Percentiles rank a stretch among this genome's conserved stretches.
These are phyloP conservation scores for Uropetala carovei DNA, from an alignment of 2,888 invertebrate species.

Conservation along the genomic window DNA sequence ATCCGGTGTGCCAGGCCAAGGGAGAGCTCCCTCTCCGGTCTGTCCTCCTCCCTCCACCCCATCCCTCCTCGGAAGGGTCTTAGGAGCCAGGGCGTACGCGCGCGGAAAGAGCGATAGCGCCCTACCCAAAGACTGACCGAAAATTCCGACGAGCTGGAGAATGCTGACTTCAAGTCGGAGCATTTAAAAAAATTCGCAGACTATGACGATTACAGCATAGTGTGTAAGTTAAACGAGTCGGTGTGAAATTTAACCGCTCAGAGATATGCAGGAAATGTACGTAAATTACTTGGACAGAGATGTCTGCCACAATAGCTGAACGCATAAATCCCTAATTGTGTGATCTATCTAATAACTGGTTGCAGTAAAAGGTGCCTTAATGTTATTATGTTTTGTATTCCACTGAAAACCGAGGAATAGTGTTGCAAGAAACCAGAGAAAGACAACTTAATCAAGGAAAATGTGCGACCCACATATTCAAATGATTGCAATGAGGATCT, in stretches of 20 bases:
- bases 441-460: no score
- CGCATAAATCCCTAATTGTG: no score
- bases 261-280: not conserved
- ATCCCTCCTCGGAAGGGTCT: slow-evolving; percentile 77
- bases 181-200: not conserved
- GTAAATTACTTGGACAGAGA: not conserved
- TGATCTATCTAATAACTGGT: not conserved
- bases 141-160: not conserved
- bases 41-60: slow-evolving; percentile 46
- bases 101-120: slow-evolving; percentile 94
- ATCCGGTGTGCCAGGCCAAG: slow-evolving; percentile 36
- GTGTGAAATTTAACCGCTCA: not conserved
- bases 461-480: no score
- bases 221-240: not conserved
- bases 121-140: slow-evolving; percentile 80
- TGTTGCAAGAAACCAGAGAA: no score
- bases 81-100: slow-evolving; percentile 84
- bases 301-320: not conserved
- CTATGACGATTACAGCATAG: not conserved
- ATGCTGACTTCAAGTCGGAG: not conserved
- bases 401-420: not conserved
- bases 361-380: not conserved
- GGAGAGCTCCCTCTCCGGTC: slow-evolving; percentile 47
- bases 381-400: not conserved
- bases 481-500: no score